Evolutionary conservation across 1,140 invertebrate genomes (phyloP), one percentile per base, ranked within the genome.

Genomic region (Eciton burchellii): DNA sequence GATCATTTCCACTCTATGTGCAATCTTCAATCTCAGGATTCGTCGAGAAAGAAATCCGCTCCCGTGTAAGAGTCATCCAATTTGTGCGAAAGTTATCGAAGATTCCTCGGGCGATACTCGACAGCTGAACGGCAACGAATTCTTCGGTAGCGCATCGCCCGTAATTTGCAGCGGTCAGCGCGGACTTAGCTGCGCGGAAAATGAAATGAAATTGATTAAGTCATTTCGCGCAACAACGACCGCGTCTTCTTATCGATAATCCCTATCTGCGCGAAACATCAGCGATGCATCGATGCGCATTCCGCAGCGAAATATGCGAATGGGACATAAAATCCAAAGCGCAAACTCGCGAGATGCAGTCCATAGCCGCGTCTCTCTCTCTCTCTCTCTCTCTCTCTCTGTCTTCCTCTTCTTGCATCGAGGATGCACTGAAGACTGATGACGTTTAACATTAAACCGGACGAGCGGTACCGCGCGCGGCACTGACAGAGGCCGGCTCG

Each of bases 381-480:
- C 14, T 59, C 4, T 35, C 29, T 26, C 8, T 73, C 6, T 24
- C 9, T 29, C 0, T 35, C 24, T 49, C 41, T 62, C 8, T 16
- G 16, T 54, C 49, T 41, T 9, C 56, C 12, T 49, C 26, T 29
- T 62, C 43, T 21, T n/a, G 26, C 76, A n/a, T 79, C 65, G 24
- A 79, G 65, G 76, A 79, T 56, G 62, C 41, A 14, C 73, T 57
- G 84, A 83, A 82, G 85, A 86, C 71, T 66, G 84, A 86, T 86
- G 85, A 85, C 56, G 84, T 86, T 85, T 77, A 84, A 81, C 84
- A 85, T 86, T 86, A 82, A 86, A 85, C 59, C 71, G 70, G 74
- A 84, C 85, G 84, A 77, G 70, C 52, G 14, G 73, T 49, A 52
- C 43, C 63, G 60, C 19, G 60, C 19, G 56, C 84, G 21, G 74